These are phyloP conservation scores for Apeltes quadracus DNA, from an alignment of 2,113 vertebrate species.

Conservation along the genomic window DNA sequence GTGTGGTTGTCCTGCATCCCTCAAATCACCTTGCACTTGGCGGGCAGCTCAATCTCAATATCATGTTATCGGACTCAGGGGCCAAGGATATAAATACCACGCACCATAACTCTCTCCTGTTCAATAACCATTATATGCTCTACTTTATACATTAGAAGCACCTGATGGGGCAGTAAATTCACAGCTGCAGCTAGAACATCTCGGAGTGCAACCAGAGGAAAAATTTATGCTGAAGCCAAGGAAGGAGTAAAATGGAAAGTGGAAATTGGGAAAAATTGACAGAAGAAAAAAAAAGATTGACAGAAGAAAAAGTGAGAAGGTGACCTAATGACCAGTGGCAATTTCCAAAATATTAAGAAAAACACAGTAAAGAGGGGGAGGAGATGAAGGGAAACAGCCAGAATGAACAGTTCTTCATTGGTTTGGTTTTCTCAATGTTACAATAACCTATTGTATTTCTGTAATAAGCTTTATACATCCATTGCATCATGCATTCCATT, in stretches of 20 bases:
- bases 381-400: constrained; percentile 18
- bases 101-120: constrained; percentile 76
- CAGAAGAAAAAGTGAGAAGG: constrained; percentile 14
- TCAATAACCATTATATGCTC: constrained; percentile 83
- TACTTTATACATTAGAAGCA: constrained; percentile 81
- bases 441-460: constrained; percentile 63
- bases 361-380: constrained; percentile 10
- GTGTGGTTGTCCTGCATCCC: constrained; percentile 57
- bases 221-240: constrained; percentile 40
- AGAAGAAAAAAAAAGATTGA: constrained; percentile 4
- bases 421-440: constrained; percentile 41
- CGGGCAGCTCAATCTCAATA: constrained; percentile 75
- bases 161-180: constrained; percentile 82
- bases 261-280: constrained; percentile 29
- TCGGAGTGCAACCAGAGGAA: constrained; percentile 60
- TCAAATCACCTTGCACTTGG: constrained; percentile 66
- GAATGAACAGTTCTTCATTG: constrained; percentile 32
- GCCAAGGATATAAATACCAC: constrained; percentile 79
- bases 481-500: constrained; percentile 56
- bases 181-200: constrained; percentile 66
- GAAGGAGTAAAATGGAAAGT: constrained; percentile 44
- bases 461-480: constrained; percentile 62
- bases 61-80: constrained; percentile 76
- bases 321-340: constrained; percentile 22
- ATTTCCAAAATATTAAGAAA: constrained; percentile 15